Base-by-base conservation (phyloP, 2,888 invertebrate species). In the Ennomos erosarius region DNA sequence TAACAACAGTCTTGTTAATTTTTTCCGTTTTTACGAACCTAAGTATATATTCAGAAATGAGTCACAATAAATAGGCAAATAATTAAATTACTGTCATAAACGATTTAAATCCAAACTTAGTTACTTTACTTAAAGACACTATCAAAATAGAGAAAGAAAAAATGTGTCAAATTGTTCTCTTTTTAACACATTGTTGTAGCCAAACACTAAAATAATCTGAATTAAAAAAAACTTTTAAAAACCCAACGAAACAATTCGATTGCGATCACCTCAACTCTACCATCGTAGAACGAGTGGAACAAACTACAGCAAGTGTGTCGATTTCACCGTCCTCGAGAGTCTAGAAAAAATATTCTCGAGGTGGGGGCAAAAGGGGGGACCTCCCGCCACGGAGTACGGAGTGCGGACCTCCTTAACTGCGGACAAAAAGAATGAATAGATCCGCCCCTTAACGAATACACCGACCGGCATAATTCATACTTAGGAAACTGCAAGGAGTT, bases 381-480 rank as follows among this genome's bases (percentile, higher is more conserved):
- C 78, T 74, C 81, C 65, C 70, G 65, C 40, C 35, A 44, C 53
- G 55, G 48, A 63, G 54, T 55, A 57, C 50, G 68, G 76, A 75
- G 78, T 74, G 78, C 81, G 85, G 87, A 86, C 88, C 90, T 90
- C 91, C 91, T 90, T 92, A 90, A 90, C 88, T 87, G 90, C 90
- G 91, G 89, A 90, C 92, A 91, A 92, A 92, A 92, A 91, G 91
- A 92, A 91, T 91, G 91, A 91, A 92, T 91, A 84, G 90, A 91
- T 90, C 89, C 90, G 89, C 91, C 91, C 89, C 92, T 88, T 90
- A 90, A 88, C 91, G 91, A 91, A 89, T 90, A 91, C 90, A 91
- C 91, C 91, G 91, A 90, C 84, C 91, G 90, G 90, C 87, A 91
- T 92, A 92, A 92, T 92, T 92, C 88, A 89, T 91, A 91, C 90